These are phyloP conservation scores for Drosophila elegans DNA, from an alignment of 1,140 invertebrate genomes.

Conservation along the genomic window DNA sequence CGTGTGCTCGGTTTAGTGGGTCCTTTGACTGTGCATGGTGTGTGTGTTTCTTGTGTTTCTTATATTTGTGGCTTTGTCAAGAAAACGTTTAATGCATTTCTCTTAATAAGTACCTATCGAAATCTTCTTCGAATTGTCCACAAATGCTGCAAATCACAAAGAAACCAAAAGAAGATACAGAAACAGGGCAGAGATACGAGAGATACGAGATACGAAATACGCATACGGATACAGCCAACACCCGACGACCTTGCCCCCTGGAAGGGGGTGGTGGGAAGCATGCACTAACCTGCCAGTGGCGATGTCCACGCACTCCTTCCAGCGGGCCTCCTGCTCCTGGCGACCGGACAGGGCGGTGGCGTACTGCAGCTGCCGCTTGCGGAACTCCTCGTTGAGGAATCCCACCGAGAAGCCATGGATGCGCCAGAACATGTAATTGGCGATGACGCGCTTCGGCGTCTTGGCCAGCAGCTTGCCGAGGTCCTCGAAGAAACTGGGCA, in stretches of 20 bases:
- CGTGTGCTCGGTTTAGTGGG: conserved; percentile 3
- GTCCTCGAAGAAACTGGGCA: conserved; percentile 90
- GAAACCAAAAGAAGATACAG: conserved; percentile 63
- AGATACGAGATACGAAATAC: conserved; percentile 17
- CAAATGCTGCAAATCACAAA: conserved; percentile 77
- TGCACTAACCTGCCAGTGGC: conserved; percentile 88
- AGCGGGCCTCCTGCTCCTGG: conserved; percentile 90
- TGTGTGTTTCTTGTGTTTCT: conserved; percentile 14
- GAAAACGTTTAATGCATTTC: conserved; percentile 21
- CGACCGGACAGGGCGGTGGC: conserved; percentile 91
- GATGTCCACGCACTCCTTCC: conserved; percentile 93
- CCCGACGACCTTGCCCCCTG: conserved; percentile 18
- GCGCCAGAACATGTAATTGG: conserved; percentile 94
- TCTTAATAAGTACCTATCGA: conserved; percentile 62
- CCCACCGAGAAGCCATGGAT: conserved; percentile 90
- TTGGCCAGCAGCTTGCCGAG: conserved; percentile 87
- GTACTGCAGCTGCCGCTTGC: conserved; percentile 90
- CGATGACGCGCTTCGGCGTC: conserved; percentile 86
- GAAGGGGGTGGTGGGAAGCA: background rate
- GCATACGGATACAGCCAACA: conserved; percentile 10
- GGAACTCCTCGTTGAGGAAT: conserved; percentile 90
- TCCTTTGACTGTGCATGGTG: background rate
- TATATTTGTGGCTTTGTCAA: conserved; percentile 11
- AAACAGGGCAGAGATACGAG: conserved; percentile 42
- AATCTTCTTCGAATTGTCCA: conserved; percentile 46